Base-by-base conservation (phyloP, 2,113 vertebrate genomes). In the Dipodomys stephensi region DNA sequence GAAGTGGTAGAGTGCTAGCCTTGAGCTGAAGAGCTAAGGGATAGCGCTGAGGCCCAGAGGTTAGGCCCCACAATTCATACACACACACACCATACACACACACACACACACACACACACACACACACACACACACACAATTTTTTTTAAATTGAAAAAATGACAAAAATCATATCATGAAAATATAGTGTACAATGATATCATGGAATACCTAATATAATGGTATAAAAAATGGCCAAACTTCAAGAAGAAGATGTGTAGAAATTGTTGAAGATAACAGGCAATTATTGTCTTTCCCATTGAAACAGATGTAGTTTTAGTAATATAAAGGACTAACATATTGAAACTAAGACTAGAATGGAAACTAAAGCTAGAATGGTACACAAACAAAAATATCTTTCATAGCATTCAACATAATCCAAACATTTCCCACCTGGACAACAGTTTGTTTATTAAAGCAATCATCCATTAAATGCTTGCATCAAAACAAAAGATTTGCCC, bases 271-370 rank as follows among this genome's bases (percentile, higher is more conserved):
- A 32, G 19, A 25, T 68, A 64, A 82, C 88, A 94, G 32, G 1
- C 49, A 32, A 87, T 1, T 22, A 71, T 89, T 69, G 18, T 1
- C 27, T 78, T 77, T 32, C 6, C 9, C 53, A 87, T 25, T 71
- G 74, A 84, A 44, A 4, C 44, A 60, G 4, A 73, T 20, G 9
- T 60, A 78, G 25, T 84, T 93, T 93, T 77, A 80, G 64, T 57
- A 12, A 65, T 18, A 39, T 39, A 39, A 60, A 64, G 72, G 13
- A 2, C 13, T 73, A 76, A 19, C 16, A 57, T 83, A 25, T 20
- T 76, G 23, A 79, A 90, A 92, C n/a, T 71, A 83, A 79, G 67
- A 74, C 87, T 57, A 73, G 83, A 87, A 67, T 81, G 22, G 78
- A 79, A 90, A 92, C n/a, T 71, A 83, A 79, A 62, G 69, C 87